phyloP scores from a whole-genome alignment of 2,113 vertebrate species.

The Lathamus discolor region DNA sequence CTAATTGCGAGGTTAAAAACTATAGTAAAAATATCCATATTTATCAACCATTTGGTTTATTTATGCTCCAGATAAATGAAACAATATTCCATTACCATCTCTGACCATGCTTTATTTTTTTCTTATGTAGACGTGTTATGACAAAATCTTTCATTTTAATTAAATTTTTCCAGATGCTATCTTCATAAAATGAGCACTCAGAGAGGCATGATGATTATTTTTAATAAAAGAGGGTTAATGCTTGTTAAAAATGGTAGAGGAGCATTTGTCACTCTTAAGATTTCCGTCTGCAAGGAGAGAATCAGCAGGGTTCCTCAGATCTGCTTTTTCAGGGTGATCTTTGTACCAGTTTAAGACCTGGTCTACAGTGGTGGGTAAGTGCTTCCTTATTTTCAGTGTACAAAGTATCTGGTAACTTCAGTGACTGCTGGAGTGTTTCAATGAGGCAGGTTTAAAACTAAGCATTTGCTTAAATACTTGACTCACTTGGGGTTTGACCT shows the following conservation, averaged over 20 bases:
- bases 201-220: not conserved
- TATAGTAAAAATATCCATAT: not conserved
- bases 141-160: conserved; percentile 31
- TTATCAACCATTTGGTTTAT: not conserved
- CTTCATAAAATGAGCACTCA: not conserved
- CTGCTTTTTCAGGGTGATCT: not conserved
- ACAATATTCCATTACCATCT: not conserved
- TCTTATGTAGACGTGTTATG: not conserved
- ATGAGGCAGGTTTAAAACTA: not conserved
- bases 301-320: not conserved
- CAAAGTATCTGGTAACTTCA: not conserved
- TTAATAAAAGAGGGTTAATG: not conserved
- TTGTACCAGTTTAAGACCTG: rapidly evolving
- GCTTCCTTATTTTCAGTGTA: not conserved
- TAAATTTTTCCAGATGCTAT: conserved; percentile 14
- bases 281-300: not conserved
- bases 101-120: not conserved
- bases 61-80: conserved; percentile 19
- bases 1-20: not conserved
- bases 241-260: not conserved
- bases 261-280: not conserved
- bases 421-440: not conserved
- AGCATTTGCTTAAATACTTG: not conserved
- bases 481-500: not conserved
- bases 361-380: not conserved